phyloP scores from a whole-genome alignment of 2,113 vertebrate species.

The Cyphomyrus plagiostoma region DNA sequence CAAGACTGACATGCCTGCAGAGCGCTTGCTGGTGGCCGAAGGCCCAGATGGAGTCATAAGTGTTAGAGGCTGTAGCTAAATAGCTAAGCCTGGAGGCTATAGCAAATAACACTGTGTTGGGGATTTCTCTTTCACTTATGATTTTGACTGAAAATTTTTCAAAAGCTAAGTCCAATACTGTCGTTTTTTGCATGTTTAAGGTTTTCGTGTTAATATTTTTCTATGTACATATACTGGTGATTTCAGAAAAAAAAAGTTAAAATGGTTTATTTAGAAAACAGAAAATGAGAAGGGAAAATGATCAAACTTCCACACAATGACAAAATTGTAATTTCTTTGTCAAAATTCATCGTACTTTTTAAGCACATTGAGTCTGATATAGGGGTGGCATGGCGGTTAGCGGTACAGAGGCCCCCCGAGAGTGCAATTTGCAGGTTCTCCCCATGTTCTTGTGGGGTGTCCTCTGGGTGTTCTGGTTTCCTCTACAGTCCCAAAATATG shows the following conservation, averaged over 20 bases:
- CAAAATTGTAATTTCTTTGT: not conserved
- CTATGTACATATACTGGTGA: not conserved
- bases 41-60: not conserved
- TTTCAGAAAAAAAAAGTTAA: not conserved
- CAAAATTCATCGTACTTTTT: not conserved
- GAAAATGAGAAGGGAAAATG: not conserved
- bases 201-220: not conserved
- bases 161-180: not conserved
- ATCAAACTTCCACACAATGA: not conserved
- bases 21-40: not conserved
- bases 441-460: not conserved
- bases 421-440: not conserved
- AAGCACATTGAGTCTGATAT: not conserved
- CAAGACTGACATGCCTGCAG: not conserved
- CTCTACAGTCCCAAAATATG: too few relatives aligned
- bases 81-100: not conserved
- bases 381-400: not conserved
- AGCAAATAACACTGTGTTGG: not conserved
- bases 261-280: not conserved
- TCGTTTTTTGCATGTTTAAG: not conserved
- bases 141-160: not conserved
- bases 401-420: not conserved
- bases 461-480: not conserved
- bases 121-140: not conserved
- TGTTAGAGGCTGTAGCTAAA: not conserved